Evolutionary conservation across 2,113 vertebrate genomes (phyloP).

Genomic region (Paedocypris sp.): DNA sequence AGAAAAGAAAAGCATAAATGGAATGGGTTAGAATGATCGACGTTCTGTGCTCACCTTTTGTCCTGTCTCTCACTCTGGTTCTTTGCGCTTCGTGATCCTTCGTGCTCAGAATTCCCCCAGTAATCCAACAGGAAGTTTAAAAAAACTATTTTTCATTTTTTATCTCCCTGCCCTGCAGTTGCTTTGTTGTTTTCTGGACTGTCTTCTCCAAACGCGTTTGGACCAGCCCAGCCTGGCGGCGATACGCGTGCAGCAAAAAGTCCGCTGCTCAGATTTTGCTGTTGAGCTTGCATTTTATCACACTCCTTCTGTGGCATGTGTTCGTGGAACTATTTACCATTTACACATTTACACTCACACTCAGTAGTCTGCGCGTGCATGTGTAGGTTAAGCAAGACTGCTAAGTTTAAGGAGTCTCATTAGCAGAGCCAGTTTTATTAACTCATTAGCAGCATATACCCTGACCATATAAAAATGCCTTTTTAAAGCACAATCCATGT

Average conservation of each 20-base stretch:
- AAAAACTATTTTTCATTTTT: no score
- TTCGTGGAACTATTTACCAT: conserved; percentile 26
- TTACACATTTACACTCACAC: background rate
- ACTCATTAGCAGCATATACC: conserved; percentile 8
- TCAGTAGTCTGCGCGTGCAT: background rate
- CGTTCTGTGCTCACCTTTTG: conserved; percentile 52
- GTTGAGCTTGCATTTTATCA: conserved; percentile 26
- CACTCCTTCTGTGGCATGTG: conserved; percentile 31
- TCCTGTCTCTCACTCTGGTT: conserved; percentile 29
- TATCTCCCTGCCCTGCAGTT: conserved; percentile 1
- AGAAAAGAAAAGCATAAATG: conserved; percentile 28
- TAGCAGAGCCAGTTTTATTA: background rate
- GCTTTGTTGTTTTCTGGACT: conserved; percentile 17
- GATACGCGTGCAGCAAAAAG: conserved; percentile 8
- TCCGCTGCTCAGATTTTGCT: conserved; percentile 30
- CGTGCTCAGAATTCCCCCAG: background rate
- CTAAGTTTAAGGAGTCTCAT: conserved; percentile 1
- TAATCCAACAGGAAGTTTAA: conserved; percentile 36
- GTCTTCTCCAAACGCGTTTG: background rate
- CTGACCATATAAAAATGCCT: no score
- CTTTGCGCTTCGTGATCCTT: conserved; percentile 25
- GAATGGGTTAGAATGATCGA: conserved; percentile 34
- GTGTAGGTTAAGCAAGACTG: background rate
- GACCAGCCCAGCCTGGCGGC: conserved; percentile 16
- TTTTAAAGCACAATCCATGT: no score